A percentile compares a stretch with the other conserved stretches of the same genome.
Conservation (phyloP, 2,113 vertebrate species). For the Azemiops feae region DNA sequence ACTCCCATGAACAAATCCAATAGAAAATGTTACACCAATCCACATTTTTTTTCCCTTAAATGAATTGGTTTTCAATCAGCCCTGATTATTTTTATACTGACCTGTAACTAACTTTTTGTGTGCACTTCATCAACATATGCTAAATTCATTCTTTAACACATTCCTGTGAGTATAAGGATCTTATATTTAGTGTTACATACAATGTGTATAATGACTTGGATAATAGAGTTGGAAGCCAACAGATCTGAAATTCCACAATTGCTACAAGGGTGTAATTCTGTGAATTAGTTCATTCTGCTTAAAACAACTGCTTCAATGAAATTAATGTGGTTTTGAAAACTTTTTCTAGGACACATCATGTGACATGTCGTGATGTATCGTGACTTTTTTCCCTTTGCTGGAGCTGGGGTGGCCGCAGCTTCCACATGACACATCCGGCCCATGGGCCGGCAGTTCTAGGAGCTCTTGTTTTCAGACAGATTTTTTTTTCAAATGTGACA, state of each 20-base stretch:
- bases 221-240: neutral
- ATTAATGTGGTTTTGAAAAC: neutral
- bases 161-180: neutral
- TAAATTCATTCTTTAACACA: neutral
- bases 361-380: too few relatives aligned
- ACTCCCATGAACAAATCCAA: neutral
- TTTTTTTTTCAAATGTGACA: slow-evolving; percentile 23
- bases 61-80: neutral
- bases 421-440: too few relatives aligned
- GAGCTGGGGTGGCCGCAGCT: too few relatives aligned
- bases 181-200: neutral
- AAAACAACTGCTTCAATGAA: neutral
- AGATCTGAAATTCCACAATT: neutral
- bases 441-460: neutral
- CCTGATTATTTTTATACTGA: neutral
- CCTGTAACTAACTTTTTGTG: neutral
- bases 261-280: neutral
- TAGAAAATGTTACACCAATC: neutral
- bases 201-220: neutral
- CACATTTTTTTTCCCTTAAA: neutral
- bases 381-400: too few relatives aligned
- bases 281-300: neutral
- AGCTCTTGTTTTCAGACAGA: slow-evolving; percentile 16
- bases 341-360: neutral
- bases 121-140: neutral